Evolutionary conservation across 2,113 vertebrate species (phyloP).

Genomic region (Phainopepla nitens): DNA sequence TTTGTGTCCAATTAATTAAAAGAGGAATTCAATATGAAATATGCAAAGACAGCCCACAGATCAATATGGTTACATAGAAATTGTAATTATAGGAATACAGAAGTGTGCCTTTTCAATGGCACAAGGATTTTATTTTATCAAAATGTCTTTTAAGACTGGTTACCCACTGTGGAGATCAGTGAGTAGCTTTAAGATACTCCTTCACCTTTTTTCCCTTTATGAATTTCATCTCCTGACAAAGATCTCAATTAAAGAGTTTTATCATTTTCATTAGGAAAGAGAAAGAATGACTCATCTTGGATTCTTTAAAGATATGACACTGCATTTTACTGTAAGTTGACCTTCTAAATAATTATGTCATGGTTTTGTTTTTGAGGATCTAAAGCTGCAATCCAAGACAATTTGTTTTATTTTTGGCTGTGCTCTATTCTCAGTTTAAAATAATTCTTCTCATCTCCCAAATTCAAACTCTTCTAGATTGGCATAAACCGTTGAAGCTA

Average conservation of each 20-base stretch:
- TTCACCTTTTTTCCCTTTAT: not conserved
- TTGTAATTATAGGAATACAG: not conserved
- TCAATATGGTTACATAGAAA: not conserved
- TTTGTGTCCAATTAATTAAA: not conserved
- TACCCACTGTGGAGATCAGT: not conserved
- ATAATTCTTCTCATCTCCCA: not conserved
- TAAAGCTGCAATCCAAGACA: not conserved
- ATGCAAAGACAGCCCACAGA: not conserved
- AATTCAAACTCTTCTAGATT: not conserved
- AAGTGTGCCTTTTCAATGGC: not conserved
- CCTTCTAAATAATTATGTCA: not conserved
- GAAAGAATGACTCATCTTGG: not conserved
- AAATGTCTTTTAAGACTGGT: not conserved
- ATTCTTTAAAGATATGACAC: not conserved
- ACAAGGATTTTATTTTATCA: not conserved
- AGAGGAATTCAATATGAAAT: not conserved
- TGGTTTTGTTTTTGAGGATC: slow-evolving; percentile 28
- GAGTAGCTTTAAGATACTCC: not conserved
- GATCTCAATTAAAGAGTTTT: not conserved
- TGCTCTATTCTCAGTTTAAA: slow-evolving; percentile 14
- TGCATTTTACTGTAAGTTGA: not conserved
- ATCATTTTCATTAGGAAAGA: not conserved
- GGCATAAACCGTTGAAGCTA: not conserved
- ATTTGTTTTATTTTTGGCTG: not conserved
- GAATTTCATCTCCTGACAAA: not conserved